Evolutionary conservation across 2,113 vertebrate genomes (phyloP), one percentile per base, ranked within the genome.

Genomic region (Trichechus manatus): DNA sequence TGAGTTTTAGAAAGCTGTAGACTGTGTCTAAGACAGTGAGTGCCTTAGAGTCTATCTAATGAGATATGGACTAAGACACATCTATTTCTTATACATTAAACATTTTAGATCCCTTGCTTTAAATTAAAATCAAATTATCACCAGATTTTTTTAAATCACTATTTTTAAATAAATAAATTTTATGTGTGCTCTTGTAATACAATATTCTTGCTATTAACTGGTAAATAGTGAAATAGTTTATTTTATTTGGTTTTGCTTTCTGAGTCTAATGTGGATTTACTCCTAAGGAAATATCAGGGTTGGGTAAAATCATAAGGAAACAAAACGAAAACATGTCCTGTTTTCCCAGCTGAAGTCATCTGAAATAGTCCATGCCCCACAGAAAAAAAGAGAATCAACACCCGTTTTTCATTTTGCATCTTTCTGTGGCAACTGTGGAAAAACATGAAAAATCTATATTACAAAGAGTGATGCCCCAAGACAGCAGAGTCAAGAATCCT

Each of bases 381-480:
- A 83, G 85, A 91, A 86, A 31, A 92, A 95, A 90, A 47, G 20
- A 93, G 9, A 97, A 97, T 97, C 92, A 87, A 95, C 93, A 96
- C 0, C 9, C 11, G 86, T 91, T 96, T 93, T 97, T 90, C n/a
- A 95, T 94, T 97, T 79, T 96, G 85, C 50, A 93, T 97, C 74
- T 94, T 91, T 94, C 56, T 89, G 72, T 89, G 61, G 47, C 44
- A 83, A 86, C 68, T 91, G 15, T 91, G 50, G 53, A 56, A 87
- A 92, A 91, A 96, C 13, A 77, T 87, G 33, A 96, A 96, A 94
- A 95, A 93, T 91, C 81, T 92, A 14, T 93, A 80, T 95, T 91
- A 75, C 81, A 75, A 83, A 87, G 78, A 88, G 20, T 75, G 56
- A 91, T 75, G 61, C 66, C 80, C 79, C 66, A 92, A 96, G 87